Percentiles rank a stretch among this genome's conserved stretches.
These are phyloP conservation scores for Sepioteuthis lessoniana DNA, from an alignment of 2,888 invertebrate genomes.

Conservation along the genomic window DNA sequence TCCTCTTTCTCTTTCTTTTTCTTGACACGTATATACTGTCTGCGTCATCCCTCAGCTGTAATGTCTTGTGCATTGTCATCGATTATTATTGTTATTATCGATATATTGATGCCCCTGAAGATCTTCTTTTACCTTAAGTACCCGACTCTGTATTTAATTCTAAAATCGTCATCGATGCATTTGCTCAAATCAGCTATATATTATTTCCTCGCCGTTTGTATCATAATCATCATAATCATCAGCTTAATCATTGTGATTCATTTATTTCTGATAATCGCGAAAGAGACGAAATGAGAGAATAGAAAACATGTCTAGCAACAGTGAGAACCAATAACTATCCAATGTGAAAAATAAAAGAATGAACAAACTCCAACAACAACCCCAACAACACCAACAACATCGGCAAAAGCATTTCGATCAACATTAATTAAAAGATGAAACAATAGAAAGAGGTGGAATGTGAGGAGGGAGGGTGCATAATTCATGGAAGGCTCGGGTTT, in stretches of 20 bases:
- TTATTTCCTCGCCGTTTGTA: not conserved
- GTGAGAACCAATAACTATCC: not conserved
- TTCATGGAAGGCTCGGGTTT: not conserved
- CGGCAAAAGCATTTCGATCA: not conserved
- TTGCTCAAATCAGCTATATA: not conserved
- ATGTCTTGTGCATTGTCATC: too few relatives aligned
- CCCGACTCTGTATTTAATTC: not conserved
- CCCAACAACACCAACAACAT: not conserved
- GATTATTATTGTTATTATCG: too few relatives aligned
- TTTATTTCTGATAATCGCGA: not conserved
- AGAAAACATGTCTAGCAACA: not conserved
- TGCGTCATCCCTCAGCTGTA: too few relatives aligned
- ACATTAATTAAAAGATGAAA: constrained; percentile 33
- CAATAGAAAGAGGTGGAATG: not conserved
- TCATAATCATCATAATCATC: too few relatives aligned
- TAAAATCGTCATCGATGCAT: not conserved
- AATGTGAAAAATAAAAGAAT: not conserved
- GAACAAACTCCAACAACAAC: not conserved
- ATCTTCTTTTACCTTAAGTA: too few relatives aligned
- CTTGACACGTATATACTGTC: too few relatives aligned
- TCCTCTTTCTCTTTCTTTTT: too few relatives aligned
- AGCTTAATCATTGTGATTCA: too few relatives aligned
- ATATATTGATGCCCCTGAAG: too few relatives aligned
- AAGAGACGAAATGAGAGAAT: not conserved
- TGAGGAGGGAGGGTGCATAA: not conserved